Base-by-base conservation (phyloP, 2,888 invertebrate species). In the Drosophila anomalipes region DNA sequence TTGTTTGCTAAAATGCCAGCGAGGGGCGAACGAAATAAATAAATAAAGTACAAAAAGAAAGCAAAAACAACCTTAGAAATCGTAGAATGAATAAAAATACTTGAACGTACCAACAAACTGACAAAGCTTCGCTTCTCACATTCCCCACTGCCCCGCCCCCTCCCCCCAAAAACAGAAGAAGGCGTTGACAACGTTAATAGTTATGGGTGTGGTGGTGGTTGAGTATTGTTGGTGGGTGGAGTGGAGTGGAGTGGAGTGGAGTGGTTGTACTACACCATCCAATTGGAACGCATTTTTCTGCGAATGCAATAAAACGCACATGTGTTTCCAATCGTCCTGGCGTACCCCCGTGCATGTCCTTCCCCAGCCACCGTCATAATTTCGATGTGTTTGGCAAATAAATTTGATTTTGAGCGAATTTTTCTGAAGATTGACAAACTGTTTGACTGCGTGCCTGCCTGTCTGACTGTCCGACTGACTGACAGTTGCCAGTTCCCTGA, bases 281-380 rank as follows among this genome's bases (percentile, higher is more conserved):
- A 84, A 84, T 82, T 83, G 75, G 72, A 83, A 82, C 78, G 80
- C 83, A 84, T 79, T 73, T 71, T 66, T 79, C 69, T 70, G 81
- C 77, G 79, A 83, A 67, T 86, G 86, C 86, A 86, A 86, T 86
- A 86, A 87, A 86, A 87, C 82, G 86, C 86, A 86, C 86, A 86
- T 86, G 86, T 85, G 86, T 81, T 81, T 77, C 77, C 79, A 79
- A 76, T 73, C 79, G 73, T 77, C 67, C 49, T 64, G 70, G 33
- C 10, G 39, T 41, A 37, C 33, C 16, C n/a, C 12, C 33, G 7
- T 56, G 35, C 57, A 10, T 47, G 6, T 56, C 54, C 59, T 32
- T 28, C 16, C 53, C 19, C 67, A n/a, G 26, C 30, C 41, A 44
- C 51, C 74, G 69, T 78, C 86, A 90, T 90, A 86, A 90, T 90